Conservation (phyloP, 2,888 invertebrate genomes). For the Nymphalis c-album region DNA sequence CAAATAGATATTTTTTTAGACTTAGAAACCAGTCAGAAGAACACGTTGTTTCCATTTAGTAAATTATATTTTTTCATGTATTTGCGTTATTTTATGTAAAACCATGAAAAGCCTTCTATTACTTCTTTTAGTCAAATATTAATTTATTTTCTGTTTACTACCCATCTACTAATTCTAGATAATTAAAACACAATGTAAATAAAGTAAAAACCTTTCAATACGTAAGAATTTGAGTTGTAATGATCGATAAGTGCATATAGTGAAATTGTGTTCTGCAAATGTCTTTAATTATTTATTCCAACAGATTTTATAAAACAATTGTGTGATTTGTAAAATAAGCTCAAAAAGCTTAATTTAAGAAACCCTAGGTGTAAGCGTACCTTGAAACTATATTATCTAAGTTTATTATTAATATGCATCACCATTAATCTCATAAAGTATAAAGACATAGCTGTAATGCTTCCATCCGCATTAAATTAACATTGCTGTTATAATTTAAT, state of each 20-base stretch:
- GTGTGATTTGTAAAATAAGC: constrained; percentile 31
- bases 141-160: constrained; percentile 57
- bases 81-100: constrained; percentile 32
- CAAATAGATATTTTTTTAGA: constrained; percentile 56
- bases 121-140: constrained; percentile 44
- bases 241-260: constrained; percentile 21
- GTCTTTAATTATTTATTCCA: constrained; percentile 10
- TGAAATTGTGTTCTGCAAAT: constrained; percentile 22
- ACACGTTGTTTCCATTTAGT: constrained; percentile 23
- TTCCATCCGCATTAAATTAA: neutral
- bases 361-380: constrained; percentile 31
- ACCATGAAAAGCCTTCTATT: constrained; percentile 75
- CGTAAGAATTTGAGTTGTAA: constrained; percentile 49
- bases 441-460: neutral
- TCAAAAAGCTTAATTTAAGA: constrained; percentile 30
- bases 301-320: constrained; percentile 14
- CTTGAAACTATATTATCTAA: constrained; percentile 24
- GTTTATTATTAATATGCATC: constrained; percentile 15
- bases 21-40: constrained; percentile 24
- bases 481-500: neutral
- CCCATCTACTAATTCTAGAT: constrained; percentile 40
- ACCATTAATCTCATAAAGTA: neutral
- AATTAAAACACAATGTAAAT: constrained; percentile 42
- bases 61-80: constrained; percentile 10
- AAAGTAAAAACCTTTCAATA: constrained; percentile 52